Base-by-base conservation (phyloP, 2,797 vertebrate species). In the Hephaestus fuliginosus region DNA sequence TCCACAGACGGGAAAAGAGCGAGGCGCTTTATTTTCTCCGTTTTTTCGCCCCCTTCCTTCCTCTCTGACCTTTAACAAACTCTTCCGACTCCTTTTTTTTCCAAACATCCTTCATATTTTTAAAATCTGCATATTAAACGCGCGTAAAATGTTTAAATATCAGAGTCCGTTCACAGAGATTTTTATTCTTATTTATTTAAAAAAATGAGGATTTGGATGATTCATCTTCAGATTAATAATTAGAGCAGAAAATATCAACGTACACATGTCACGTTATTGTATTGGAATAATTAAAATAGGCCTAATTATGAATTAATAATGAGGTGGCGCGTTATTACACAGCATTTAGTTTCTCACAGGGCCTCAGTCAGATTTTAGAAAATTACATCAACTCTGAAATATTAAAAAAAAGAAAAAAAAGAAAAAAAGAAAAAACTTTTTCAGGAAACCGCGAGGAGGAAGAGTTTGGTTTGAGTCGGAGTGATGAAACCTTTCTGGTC, bases 401-500 rank as follows among this genome's bases (percentile, higher is more conserved):
- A 33, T 33, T 3, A 0, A 33, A 49, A 52, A 55, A 1, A 49
- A 52, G 49, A 1, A 56, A 56, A 28, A 11, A 18, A 70, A 60
- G 67, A 63, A 62, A 41, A 33, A 12, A 7, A 51, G 36, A 25
- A 25, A 25, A 25, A 25, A 25, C 25, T 78, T 33, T 71, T 57
- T 44, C 60, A 14, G 61, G 71, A n/a, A 83, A 69, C 57, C 68
- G 74, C 60, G 82, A 84, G 58, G 82, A 77, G 68, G 88, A 85
- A 74, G 51, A 72, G 70, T 89, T 89, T 90, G 25, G 82, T 88
- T 73, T 87, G 82, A 74, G 74, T 60, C 18, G 65, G 17, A 52
- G 55, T 77, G 85, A 88, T 71, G 69, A 84, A 72, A 70, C 51
- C 51, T 81, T 48, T 64, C 28, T 64, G 78, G 73, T 51, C 55